These are phyloP conservation scores for Xestobium rufovillosum DNA, from an alignment of 2,888 invertebrate species.

Conservation along the genomic window DNA sequence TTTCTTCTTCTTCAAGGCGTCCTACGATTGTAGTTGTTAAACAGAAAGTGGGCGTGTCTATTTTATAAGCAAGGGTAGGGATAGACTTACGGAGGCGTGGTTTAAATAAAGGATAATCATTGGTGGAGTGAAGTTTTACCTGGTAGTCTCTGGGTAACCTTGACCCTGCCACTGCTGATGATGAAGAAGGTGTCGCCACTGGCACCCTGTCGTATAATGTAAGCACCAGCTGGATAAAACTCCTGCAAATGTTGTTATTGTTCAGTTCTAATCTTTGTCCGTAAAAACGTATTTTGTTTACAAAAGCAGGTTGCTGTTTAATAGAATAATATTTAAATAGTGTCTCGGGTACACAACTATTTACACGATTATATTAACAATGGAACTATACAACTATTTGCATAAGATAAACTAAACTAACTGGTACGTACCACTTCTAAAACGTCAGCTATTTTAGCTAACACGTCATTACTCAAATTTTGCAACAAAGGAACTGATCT, in stretches of 20 bases:
- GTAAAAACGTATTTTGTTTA: no score
- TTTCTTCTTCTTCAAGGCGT: conserved; percentile 47
- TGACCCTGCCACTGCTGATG: conserved; percentile 53
- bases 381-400: no score
- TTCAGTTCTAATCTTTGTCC: no score
- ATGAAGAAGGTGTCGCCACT: conserved; percentile 60
- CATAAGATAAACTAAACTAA: no score
- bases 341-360: no score
- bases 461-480: conserved; percentile 49
- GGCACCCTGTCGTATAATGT: conserved; percentile 58
- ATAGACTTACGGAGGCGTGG: no score
- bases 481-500: conserved; percentile 55
- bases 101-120: conserved; percentile 2
- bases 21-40: no score
- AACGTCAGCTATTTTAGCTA: conserved; percentile 63
- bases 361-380: neutral
- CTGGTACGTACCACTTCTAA: conserved; percentile 59
- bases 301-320: no score
- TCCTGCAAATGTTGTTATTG: conserved; percentile 48
- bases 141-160: conserved; percentile 45
- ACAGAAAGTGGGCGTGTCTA: no score
- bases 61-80: no score
- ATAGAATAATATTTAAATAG: no score
- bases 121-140: conserved; percentile 28
- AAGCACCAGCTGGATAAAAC: conserved; percentile 54